Base-by-base conservation (phyloP, 2,113 vertebrate genomes). In the Scortum barcoo region DNA sequence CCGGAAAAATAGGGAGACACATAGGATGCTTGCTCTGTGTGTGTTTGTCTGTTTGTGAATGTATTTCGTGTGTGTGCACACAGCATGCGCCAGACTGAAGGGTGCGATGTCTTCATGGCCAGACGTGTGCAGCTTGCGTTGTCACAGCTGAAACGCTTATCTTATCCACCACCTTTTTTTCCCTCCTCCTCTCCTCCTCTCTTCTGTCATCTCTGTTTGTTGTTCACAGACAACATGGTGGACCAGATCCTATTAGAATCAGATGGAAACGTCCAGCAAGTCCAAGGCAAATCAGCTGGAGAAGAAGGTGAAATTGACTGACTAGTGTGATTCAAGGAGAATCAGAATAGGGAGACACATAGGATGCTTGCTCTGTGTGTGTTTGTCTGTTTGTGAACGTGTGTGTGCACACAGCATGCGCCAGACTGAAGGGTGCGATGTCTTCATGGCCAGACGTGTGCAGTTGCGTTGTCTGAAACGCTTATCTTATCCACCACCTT, bases 241-340 rank as follows among this genome's bases (percentile, higher is more conserved):
- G 95, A 97, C 92, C 95, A 97, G 92, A 97, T n/a, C n/a, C 94
- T 76, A 98, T n/a, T n/a, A n/a, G n/a, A n/a, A n/a, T n/a, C n/a
- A 97, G 83, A 95, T 98, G 86, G 95, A 96, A 91, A 93, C n/a
- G n/a, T n/a, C 93, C 87, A 97, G 94, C 42, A 93, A 97, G 92
- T 92, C 95, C 89, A 97, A 97, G n/a, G n/a, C n/a, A n/a, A n/a
- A n/a, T n/a, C n/a, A n/a, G n/a, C n/a, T n/a, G n/a, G n/a, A n/a
- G n/a, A n/a, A n/a, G n/a, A n/a, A n/a, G n/a, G n/a, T n/a, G n/a
- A 87, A 83, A 50, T 40, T n/a, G n/a, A n/a, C 80, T 74, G 81
- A 85, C 44, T 46, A 53, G 80, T 88, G 81, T 79, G 85, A 90
- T 86, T n/a, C n/a, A 89, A 72, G 3, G 19, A 13, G 46, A 61